phyloP scores from a whole-genome alignment of 2,797 vertebrate species.

The Gobio occitaniae region DNA sequence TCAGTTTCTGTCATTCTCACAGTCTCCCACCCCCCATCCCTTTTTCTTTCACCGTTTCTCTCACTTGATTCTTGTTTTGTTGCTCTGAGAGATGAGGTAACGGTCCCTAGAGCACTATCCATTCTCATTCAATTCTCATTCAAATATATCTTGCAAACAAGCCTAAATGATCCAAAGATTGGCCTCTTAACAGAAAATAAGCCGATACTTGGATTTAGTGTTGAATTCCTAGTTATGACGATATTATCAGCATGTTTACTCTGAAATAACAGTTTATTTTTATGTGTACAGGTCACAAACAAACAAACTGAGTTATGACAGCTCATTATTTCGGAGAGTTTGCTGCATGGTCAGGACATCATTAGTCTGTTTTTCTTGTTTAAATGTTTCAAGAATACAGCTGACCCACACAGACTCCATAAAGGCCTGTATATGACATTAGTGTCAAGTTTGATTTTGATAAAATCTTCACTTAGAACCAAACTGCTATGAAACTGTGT shows the following conservation, averaged over 20 bases:
- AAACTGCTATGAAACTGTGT: not conserved
- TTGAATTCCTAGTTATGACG: not conserved
- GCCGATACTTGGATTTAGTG: not conserved
- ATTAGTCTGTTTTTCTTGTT: conserved; percentile 9
- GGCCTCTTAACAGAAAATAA: conserved; percentile 13
- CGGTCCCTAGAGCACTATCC: not conserved
- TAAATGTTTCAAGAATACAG: not conserved
- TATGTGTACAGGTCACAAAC: not conserved
- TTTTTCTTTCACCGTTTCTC: conserved; percentile 11
- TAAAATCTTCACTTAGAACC: not conserved
- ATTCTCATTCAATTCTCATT: conserved; percentile 35
- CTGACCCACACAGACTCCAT: conserved; percentile 9
- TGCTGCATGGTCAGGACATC: not conserved
- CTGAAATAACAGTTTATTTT: not conserved
- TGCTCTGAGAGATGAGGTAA: conserved; percentile 46
- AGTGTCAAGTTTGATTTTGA: not conserved
- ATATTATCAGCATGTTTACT: not conserved
- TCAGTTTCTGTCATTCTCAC: conserved; percentile 55
- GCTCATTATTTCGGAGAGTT: not conserved
- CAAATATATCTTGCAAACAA: conserved; percentile 31
- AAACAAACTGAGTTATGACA: not conserved
- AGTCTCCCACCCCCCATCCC: conserved; percentile 21
- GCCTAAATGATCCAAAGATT: not conserved
- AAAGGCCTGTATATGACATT: not conserved
- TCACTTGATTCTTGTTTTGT: conserved; percentile 30